These are phyloP conservation scores for Papilio helenus DNA, from an alignment of 1,140 invertebrate genomes.

Conservation along the genomic window DNA sequence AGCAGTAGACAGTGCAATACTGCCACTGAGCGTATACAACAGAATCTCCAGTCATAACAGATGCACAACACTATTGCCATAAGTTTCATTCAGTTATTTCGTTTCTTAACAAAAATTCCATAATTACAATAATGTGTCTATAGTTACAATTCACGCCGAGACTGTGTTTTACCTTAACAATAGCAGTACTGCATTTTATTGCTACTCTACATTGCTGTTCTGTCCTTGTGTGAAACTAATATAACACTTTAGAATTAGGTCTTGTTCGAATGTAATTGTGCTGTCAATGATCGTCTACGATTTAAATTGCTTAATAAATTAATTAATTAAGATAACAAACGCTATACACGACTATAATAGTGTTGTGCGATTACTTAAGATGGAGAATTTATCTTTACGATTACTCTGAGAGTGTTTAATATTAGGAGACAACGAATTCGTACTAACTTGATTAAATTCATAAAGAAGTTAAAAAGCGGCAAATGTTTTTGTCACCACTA, in stretches of 20 bases:
- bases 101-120: too few relatives aligned
- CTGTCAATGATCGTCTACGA: background rate
- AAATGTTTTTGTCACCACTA: too few relatives aligned
- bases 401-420: too few relatives aligned
- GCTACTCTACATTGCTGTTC: background rate
- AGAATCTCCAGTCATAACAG: too few relatives aligned
- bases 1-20: background rate
- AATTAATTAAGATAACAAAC: background rate
- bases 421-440: too few relatives aligned
- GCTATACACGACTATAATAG: background rate
- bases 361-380: background rate
- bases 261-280: conserved; percentile 29
- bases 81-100: too few relatives aligned
- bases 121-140: too few relatives aligned
- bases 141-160: too few relatives aligned
- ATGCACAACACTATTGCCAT: too few relatives aligned
- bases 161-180: background rate
- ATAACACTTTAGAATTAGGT: conserved; percentile 30
- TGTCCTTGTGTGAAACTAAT: conserved; percentile 20
- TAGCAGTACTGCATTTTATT: background rate
- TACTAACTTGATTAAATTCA: too few relatives aligned
- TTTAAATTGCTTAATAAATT: conserved; percentile 12
- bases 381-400: too few relatives aligned
- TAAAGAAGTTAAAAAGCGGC: too few relatives aligned
- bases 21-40: background rate